These are phyloP conservation scores for Xenopus laevis DNA, from an alignment of 2,113 vertebrate species.

Conservation along the genomic window DNA sequence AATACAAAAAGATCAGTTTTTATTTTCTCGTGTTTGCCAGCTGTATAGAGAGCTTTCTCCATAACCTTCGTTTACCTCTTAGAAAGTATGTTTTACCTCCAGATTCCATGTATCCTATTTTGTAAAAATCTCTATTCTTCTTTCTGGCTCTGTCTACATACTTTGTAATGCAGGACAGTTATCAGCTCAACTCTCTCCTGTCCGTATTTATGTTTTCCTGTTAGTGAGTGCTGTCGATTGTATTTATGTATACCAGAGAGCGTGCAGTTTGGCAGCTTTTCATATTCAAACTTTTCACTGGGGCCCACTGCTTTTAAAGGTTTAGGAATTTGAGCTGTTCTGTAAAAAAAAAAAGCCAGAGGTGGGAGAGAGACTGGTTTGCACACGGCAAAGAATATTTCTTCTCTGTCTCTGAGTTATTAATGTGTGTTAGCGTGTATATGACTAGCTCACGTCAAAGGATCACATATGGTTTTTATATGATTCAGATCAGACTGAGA, in stretches of 20 bases:
- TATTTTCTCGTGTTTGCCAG: no score
- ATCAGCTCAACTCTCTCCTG: conserved; percentile 10
- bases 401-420: no score
- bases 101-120: no score
- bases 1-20: no score
- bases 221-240: conserved; percentile 25
- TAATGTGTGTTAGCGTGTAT: no score
- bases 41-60: no score
- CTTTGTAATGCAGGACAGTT: conserved; percentile 22
- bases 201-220: conserved; percentile 28
- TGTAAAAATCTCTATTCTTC: conserved; percentile 2
- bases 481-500: no score
- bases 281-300: conserved; percentile 41
- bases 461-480: no score
- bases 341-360: conserved; percentile 24
- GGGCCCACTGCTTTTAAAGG: conserved; percentile 18
- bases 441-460: no score
- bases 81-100: no score
- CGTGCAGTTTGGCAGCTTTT: conserved; percentile 45
- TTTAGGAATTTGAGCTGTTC: conserved; percentile 51
- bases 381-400: background rate
- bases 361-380: background rate
- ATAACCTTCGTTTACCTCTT: no score
- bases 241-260: conserved; percentile 42
- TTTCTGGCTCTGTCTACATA: background rate